phyloP scores from a whole-genome alignment of 2,113 vertebrate species.

The Bothrops jararaca region DNA sequence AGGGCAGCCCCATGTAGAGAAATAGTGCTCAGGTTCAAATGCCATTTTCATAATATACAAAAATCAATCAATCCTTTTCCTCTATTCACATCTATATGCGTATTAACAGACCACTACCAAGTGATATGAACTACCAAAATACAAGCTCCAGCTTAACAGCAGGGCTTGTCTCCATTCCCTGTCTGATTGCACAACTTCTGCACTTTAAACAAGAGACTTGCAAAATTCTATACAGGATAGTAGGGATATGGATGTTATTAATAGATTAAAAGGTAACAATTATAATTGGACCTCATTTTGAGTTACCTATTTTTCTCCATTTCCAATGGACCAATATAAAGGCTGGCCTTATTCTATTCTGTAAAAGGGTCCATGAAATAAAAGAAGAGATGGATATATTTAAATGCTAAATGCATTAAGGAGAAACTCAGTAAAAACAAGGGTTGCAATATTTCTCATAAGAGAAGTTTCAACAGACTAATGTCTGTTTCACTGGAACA shows the following conservation, averaged over 20 bases:
- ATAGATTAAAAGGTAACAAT: neutral
- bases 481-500: too few species aligned
- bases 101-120: neutral
- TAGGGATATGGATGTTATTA: neutral
- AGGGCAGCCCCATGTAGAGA: too few species aligned
- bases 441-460: too few species aligned
- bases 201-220: neutral
- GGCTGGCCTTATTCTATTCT: neutral
- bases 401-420: too few species aligned
- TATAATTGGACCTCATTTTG: neutral
- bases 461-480: neutral
- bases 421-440: too few species aligned
- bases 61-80: neutral
- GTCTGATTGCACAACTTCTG: neutral
- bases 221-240: neutral
- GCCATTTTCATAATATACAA: neutral
- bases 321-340: neutral
- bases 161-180: neutral
- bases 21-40: neutral
- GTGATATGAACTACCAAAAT: neutral
- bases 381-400: neutral
- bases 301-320: neutral
- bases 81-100: neutral
- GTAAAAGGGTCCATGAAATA: neutral
- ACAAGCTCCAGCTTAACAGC: neutral